Percentiles rank a stretch among this genome's conserved stretches.
These are phyloP conservation scores for Salarias fasciatus DNA, from an alignment of 2,797 vertebrate species.

Conservation along the genomic window DNA sequence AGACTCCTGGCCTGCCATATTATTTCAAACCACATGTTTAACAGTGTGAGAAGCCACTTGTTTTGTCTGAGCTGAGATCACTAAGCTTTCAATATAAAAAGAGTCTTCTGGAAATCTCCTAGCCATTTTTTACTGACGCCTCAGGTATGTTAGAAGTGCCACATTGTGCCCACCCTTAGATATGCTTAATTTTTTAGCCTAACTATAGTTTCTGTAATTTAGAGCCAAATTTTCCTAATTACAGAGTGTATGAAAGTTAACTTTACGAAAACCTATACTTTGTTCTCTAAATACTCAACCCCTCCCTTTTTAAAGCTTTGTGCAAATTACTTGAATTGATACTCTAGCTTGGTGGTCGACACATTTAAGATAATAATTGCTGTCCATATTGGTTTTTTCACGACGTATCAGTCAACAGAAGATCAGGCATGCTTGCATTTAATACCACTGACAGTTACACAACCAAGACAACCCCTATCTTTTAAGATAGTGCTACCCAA, in stretches of 20 bases:
- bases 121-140: constrained; percentile 2
- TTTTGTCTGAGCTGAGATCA: constrained; percentile 8
- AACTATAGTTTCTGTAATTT: constrained; percentile 63
- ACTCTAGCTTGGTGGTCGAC: constrained; percentile 49
- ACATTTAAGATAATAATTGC: constrained; percentile 39
- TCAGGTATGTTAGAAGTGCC: constrained; percentile 13
- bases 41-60: background rate
- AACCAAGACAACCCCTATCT: constrained; percentile 60
- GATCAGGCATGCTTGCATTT: constrained; percentile 23
- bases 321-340: constrained; percentile 49
- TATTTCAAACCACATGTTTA: constrained; percentile 13
- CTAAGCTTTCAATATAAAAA: background rate
- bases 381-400: constrained; percentile 37
- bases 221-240: constrained; percentile 63
- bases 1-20: constrained; percentile 8
- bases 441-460: constrained; percentile 59
- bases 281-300: constrained; percentile 56
- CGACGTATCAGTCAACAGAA: constrained; percentile 41
- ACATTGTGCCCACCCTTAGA: constrained; percentile 8
- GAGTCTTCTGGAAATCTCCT: constrained; percentile 5
- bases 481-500: constrained; percentile 69
- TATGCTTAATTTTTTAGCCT: constrained; percentile 42
- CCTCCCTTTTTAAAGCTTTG: constrained; percentile 53
- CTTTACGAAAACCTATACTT: constrained; percentile 47
- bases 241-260: constrained; percentile 48